These are phyloP conservation scores for Pseudomyrmex cubaensis DNA, from an alignment of 1,140 invertebrate species.

Conservation along the genomic window DNA sequence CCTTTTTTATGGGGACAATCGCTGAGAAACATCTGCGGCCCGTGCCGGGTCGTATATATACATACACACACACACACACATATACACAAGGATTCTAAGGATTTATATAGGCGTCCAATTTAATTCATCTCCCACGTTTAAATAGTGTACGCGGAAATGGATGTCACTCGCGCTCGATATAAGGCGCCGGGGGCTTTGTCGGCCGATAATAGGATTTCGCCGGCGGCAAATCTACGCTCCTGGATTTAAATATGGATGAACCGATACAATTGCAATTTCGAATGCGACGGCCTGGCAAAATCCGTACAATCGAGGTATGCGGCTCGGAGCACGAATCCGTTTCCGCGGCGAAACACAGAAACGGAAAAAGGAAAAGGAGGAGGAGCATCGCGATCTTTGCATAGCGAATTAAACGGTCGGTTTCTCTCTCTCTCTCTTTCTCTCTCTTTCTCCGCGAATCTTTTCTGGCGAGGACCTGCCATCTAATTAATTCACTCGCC, in stretches of 20 bases:
- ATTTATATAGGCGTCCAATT: slow-evolving; percentile 66
- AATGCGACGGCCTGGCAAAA: slow-evolving; percentile 6
- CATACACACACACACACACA: no score
- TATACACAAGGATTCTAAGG: slow-evolving; percentile 58
- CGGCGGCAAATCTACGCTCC: slow-evolving; percentile 58
- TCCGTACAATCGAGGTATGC: neutral
- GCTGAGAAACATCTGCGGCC: slow-evolving; percentile 72
- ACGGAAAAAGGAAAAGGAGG: neutral
- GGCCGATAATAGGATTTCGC: slow-evolving; percentile 69
- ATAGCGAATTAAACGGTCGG: slow-evolving; percentile 24
- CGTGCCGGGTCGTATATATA: neutral
- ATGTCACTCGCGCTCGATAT: slow-evolving; percentile 68
- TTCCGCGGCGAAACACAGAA: neutral
- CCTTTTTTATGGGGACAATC: slow-evolving; percentile 75
- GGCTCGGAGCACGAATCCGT: neutral
- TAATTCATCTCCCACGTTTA: slow-evolving; percentile 68
- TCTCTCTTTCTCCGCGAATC: neutral
- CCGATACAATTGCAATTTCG: slow-evolving; percentile 41
- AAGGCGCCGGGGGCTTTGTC: slow-evolving; percentile 62
- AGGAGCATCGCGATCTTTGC: neutral
- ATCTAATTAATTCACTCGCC: slow-evolving; percentile 64
- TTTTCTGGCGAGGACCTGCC: slow-evolving; percentile 19
- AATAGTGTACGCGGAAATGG: slow-evolving; percentile 67
- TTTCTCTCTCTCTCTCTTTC: neutral
- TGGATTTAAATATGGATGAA: slow-evolving; percentile 63